A percentile compares a stretch with the other conserved stretches of the same genome.
Conservation (phyloP, 1,140 invertebrate species). For the Conus betulinus region DNA sequence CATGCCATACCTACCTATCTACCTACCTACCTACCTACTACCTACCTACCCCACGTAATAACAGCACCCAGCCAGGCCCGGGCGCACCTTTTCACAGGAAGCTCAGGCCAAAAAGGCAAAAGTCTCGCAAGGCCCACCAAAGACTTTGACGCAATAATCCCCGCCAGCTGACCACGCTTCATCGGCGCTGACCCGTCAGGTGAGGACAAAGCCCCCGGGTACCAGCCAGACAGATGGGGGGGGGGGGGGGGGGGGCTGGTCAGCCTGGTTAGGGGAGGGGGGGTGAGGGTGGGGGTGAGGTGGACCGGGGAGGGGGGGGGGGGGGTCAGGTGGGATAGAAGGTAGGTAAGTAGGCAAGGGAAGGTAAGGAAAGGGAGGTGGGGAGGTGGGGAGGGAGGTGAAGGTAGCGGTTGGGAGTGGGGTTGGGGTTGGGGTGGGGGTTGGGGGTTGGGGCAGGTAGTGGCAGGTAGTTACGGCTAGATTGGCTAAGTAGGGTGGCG, state of each 20-base stretch:
- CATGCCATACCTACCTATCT: not conserved
- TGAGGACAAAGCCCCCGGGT: not conserved
- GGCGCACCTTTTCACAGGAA: not conserved
- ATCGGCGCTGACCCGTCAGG: not conserved
- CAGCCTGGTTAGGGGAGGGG: too few species aligned
- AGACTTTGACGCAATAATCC: conserved; percentile 10
- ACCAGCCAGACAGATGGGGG: too few species aligned
- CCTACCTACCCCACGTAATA: not conserved
- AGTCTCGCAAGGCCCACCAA: not conserved
- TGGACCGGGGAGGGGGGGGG: not conserved
- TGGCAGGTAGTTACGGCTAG: not conserved
- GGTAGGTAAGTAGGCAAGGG: not conserved
- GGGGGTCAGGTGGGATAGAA: not conserved
- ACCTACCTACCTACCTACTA: not conserved
- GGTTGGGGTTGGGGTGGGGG: too few species aligned
- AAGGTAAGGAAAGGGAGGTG: too few species aligned
- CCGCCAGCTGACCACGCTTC: not conserved
- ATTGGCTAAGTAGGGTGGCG: conserved; percentile 1
- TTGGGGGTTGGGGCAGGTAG: too few species aligned
- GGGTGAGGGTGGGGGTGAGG: too few species aligned
- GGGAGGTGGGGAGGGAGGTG: too few species aligned
- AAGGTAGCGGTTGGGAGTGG: too few species aligned
- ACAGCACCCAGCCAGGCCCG: too few species aligned
- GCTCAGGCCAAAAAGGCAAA: not conserved
- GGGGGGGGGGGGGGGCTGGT: not conserved